Evolutionary conservation across 1,140 invertebrate genomes (phyloP), one percentile per base, ranked within the genome.

Genomic region (Asbolus verrucosus): DNA sequence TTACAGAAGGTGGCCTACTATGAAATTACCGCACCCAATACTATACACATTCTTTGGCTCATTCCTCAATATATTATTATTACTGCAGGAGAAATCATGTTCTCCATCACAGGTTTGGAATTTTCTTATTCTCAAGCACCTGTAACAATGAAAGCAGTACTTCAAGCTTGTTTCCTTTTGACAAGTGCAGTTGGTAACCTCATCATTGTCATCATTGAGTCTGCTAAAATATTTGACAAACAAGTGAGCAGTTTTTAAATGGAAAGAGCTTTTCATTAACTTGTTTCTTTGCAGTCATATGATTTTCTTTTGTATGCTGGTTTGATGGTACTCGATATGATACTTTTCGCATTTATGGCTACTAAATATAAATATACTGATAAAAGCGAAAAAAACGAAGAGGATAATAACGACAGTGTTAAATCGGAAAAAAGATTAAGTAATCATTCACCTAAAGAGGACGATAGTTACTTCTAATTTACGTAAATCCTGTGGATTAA

Each of bases 41-140:
- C 84, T 0, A 78, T 97, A 3, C 90, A 91, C 72, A 94, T 97
- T 69, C 78, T 95, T 0, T 94, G 89, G 90, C 85, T 95, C 70
- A 78, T 97, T 8, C 94, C 95, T 0, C 95, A 97, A 78, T 95
- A 95, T 78, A 80, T 96, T 18, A 81, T 96, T 0, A 91, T 97
- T 69, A 96, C 95, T 0, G 84, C 90, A 70, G 95, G 87, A 0
- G 86, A 92, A 82, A 85, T 98, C 19, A 88, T 98, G 84, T 97
- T 97, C 79, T 94, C 92, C 0, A 88, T 98, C 9, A 97, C 94
- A 0, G 96, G 95, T 6, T 84, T 97, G 6, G 92, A 96, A 75
- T 98, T 98, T 82, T 93, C 94, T 0, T 98, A 97, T 80, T 90
- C 90, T 6, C 89, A 97, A 86, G 92, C 95, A 0, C 96, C 96